These are phyloP conservation scores for Eretmochelys imbricata DNA, from an alignment of 2,113 vertebrate species.

Conservation along the genomic window DNA sequence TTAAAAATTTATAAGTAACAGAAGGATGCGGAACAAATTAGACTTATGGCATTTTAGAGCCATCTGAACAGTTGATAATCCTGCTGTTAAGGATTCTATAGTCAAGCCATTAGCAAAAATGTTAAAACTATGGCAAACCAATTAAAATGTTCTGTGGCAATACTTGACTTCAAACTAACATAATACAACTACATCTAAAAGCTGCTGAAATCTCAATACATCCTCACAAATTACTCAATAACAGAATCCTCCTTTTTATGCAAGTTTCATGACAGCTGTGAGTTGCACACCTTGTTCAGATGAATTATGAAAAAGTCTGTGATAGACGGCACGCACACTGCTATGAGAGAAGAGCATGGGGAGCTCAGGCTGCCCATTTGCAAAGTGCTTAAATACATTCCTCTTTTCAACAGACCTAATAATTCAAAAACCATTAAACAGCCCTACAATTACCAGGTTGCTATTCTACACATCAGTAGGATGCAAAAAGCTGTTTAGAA, in stretches of 20 bases:
- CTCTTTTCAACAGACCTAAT: background rate
- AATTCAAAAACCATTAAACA: background rate
- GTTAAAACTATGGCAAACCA: background rate
- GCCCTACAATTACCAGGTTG: background rate
- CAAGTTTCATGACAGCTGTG: background rate
- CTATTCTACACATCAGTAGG: background rate
- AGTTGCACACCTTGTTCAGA: background rate
- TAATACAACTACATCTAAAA: background rate
- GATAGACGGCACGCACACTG: background rate
- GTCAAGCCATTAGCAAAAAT: background rate
- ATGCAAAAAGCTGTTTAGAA: background rate
- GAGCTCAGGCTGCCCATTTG: background rate
- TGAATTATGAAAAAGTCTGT: background rate
- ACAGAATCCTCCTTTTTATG: background rate
- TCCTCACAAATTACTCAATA: background rate
- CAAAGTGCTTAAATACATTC: background rate
- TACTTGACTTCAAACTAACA: background rate
- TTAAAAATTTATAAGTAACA: conserved; percentile 4
- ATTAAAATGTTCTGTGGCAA: background rate
- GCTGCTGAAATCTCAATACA: background rate
- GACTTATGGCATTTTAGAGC: background rate
- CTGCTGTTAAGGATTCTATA: background rate
- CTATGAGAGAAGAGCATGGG: background rate
- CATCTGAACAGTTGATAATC: background rate
- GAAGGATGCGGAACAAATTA: background rate